Evolutionary conservation across 35 echinoderm and acorn worm genomes (phyloP).

Genomic region (Acanthaster planci): DNA sequence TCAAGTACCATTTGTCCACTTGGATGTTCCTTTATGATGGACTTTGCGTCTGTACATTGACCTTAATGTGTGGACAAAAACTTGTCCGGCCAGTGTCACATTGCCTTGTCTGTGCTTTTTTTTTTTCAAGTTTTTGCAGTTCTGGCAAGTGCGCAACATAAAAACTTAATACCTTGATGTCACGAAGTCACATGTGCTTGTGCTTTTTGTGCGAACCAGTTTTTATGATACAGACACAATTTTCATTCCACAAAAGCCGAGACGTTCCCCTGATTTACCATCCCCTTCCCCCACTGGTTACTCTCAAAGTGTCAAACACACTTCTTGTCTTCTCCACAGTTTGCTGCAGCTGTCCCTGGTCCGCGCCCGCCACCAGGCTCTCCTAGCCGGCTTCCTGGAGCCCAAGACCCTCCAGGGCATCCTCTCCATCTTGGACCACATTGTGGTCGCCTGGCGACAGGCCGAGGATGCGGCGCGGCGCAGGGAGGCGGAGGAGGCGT

Average conservation of each 20-base stretch:
- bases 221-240: constrained; percentile 1
- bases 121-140: no score
- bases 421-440: constrained; percentile 45
- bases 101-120: no score
- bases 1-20: no score
- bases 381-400: constrained; percentile 26
- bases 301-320: no score
- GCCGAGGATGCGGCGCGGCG: constrained; percentile 67
- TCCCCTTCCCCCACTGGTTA: no score
- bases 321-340: constrained; percentile 41
- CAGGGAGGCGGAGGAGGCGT: constrained; percentile 84
- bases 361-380: constrained; percentile 64
- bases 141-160: no score
- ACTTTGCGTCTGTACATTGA: no score
- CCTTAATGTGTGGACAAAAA: no score
- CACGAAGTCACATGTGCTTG: no score
- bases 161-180: no score
- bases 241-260: neutral
- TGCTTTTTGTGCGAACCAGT: neutral
- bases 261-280: neutral
- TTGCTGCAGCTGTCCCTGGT: constrained; percentile 67
- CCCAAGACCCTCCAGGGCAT: constrained; percentile 31
- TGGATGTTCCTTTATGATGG: no score
- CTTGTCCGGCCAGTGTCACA: no score
- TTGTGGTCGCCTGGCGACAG: constrained; percentile 71